Evolutionary conservation across 1,140 invertebrate species (phyloP), one percentile per base, ranked within the genome.

Genomic region (Hycleus cichorii): DNA sequence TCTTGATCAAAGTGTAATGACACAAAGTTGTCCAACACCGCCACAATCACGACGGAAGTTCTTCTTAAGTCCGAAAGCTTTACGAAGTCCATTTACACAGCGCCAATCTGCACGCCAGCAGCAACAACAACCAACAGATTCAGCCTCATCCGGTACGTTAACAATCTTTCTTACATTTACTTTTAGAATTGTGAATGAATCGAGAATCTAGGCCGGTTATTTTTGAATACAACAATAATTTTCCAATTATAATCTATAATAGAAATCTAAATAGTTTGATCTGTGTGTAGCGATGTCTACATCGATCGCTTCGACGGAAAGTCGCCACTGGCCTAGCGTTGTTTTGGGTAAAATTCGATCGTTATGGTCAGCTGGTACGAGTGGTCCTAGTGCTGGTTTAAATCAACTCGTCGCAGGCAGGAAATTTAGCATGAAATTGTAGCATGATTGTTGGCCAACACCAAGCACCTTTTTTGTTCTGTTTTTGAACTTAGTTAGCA

Each of bases 291-390:
- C 62, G 43, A 72, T 72, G 71, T 68, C 67, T 52, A 76, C 79
- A 11, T 76, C 78, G 44, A 72, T 82, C 67, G 79, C 81, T 49
- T 78, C 81, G 25, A 80, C 77, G 4, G 81, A 81, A 64, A 76
- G 76, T 59, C 76, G 78, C 49, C 76, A 84, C 63, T 88, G 88
- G 84, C 85, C 85, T 25, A 87, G 86, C 48, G 74, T 88, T 60
- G 86, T 90, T 53, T 82, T 91, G 66, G 87, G 87, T 67, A 92
- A 91, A 80, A 91, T 91, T 72, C 87, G 88, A 69, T 91, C 89
- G 8, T 75, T 92, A 52, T 91, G 89, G 89, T 87, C 81, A 62
- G 81, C 81, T 62, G 86, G 87, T 61, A 81, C 84, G 18, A 83
- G 81, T 46, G 83, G 83, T 48, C 77, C 84, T 40, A 83, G 81